phyloP scores from a whole-genome alignment of 2,888 invertebrate species.

The Melieria crassipennis region DNA sequence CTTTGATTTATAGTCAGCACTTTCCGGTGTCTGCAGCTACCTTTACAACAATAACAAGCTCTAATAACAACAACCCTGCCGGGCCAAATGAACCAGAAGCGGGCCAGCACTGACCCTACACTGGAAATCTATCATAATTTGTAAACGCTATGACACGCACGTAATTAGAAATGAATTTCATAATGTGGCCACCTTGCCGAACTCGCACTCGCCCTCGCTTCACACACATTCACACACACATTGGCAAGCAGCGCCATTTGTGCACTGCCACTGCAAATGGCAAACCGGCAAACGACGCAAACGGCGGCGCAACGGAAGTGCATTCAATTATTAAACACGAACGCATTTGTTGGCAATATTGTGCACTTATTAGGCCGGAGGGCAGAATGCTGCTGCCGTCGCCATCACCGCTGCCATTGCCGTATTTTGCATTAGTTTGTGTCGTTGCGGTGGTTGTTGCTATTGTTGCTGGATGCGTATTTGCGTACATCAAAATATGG shows the following conservation, averaged over 20 bases:
- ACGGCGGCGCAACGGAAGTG: neutral
- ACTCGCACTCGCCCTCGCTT: neutral
- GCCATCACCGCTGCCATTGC: neutral
- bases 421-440: too few relatives aligned
- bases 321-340: slow-evolving; percentile 14
- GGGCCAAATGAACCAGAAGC: neutral
- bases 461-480: neutral
- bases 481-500: slow-evolving; percentile 8
- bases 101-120: neutral
- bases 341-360: slow-evolving; percentile 38
- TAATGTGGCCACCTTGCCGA: slow-evolving; percentile 1
- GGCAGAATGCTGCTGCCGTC: slow-evolving; percentile 8
- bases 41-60: neutral
- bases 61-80: neutral
- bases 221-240: neutral
- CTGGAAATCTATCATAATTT: slow-evolving; percentile 34
- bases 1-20: slow-evolving; percentile 50
- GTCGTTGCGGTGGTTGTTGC: neutral
- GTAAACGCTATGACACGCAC: slow-evolving; percentile 29
- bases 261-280: neutral
- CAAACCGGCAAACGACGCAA: neutral
- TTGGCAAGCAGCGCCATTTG: neutral
- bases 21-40: slow-evolving; percentile 6
- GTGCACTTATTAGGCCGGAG: slow-evolving; percentile 43
- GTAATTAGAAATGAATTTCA: slow-evolving; percentile 38